Percentiles rank a stretch among this genome's conserved stretches.
These are phyloP conservation scores for Plagodis pulveraria DNA, from an alignment of 2,888 invertebrate genomes.

Conservation along the genomic window DNA sequence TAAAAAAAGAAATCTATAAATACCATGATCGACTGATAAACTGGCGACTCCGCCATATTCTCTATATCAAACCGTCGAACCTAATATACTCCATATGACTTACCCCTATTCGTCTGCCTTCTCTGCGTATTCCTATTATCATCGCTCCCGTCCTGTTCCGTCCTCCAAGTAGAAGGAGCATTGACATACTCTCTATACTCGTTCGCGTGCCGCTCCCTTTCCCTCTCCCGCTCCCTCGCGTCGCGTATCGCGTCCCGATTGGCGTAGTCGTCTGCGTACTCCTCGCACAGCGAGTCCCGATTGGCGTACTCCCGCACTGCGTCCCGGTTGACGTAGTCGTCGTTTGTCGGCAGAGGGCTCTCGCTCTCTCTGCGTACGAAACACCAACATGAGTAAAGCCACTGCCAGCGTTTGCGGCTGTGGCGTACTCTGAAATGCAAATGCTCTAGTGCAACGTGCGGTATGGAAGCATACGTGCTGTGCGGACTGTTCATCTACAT, in stretches of 20 bases:
- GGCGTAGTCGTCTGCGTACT: slow-evolving; percentile 81
- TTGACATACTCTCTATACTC: slow-evolving; percentile 82
- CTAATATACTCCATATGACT: slow-evolving; percentile 26
- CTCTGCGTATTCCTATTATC: slow-evolving; percentile 76
- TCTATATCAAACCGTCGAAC: too few species aligned
- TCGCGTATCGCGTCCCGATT: slow-evolving; percentile 81
- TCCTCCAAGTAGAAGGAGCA: slow-evolving; percentile 74
- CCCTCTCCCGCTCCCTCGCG: slow-evolving; percentile 70
- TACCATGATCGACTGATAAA: too few species aligned
- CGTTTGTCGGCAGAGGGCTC: slow-evolving; percentile 74
- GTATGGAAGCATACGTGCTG: slow-evolving; percentile 31
- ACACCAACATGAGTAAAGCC: slow-evolving; percentile 81
- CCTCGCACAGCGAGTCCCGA: slow-evolving; percentile 76
- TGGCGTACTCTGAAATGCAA: slow-evolving; percentile 31
- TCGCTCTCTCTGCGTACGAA: slow-evolving; percentile 81
- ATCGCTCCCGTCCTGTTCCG: slow-evolving; percentile 63
- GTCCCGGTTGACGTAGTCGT: slow-evolving; percentile 80
- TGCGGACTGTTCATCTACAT: neutral
- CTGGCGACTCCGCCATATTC: too few species aligned
- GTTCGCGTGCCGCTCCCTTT: slow-evolving; percentile 63
- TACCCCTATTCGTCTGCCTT: slow-evolving; percentile 67
- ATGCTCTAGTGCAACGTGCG: slow-evolving; percentile 35
- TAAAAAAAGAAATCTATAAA: too few species aligned
- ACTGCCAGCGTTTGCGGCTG: slow-evolving; percentile 69
- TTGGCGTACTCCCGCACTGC: slow-evolving; percentile 77